Percentiles rank a stretch among this genome's conserved stretches.
These are phyloP conservation scores for Xerus rutilus DNA, from an alignment of 2,797 vertebrate genomes.

Conservation along the genomic window DNA sequence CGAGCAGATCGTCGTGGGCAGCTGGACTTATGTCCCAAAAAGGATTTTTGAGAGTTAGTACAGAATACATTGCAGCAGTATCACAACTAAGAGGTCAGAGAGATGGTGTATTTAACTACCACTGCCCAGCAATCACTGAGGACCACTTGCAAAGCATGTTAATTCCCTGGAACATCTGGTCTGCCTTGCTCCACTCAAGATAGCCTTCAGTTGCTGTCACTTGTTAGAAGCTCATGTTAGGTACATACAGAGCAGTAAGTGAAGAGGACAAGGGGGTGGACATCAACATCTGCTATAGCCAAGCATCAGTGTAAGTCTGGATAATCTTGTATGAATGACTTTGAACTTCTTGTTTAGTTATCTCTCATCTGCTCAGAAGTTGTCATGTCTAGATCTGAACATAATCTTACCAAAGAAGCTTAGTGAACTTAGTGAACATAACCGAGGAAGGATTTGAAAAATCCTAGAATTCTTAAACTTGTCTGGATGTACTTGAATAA, in stretches of 20 bases:
- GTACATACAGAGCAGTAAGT: not conserved
- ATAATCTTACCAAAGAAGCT: not conserved
- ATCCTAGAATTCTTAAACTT: not conserved
- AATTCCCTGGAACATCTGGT: not conserved
- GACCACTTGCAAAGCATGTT: not conserved
- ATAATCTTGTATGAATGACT: not conserved
- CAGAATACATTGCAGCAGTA: not conserved
- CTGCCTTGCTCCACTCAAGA: not conserved
- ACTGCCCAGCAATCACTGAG: not conserved
- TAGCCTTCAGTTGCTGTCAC: not conserved
- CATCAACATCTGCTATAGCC: not conserved
- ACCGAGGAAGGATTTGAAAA: not conserved
- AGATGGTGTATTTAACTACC: not conserved
- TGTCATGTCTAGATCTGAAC: not conserved
- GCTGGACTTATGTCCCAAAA: not conserved
- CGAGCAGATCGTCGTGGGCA: not conserved
- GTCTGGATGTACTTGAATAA: not conserved
- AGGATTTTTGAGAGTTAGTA: not conserved
- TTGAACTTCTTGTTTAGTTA: not conserved
- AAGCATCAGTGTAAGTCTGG: not conserved
- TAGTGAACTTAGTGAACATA: not conserved
- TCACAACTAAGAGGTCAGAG: not conserved
- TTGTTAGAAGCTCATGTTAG: not conserved
- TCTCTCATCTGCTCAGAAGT: conserved; percentile 14
- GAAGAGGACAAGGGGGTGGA: not conserved